phyloP scores from a whole-genome alignment of 2,797 vertebrate genomes.

The Acrocephalus scirpaceus region DNA sequence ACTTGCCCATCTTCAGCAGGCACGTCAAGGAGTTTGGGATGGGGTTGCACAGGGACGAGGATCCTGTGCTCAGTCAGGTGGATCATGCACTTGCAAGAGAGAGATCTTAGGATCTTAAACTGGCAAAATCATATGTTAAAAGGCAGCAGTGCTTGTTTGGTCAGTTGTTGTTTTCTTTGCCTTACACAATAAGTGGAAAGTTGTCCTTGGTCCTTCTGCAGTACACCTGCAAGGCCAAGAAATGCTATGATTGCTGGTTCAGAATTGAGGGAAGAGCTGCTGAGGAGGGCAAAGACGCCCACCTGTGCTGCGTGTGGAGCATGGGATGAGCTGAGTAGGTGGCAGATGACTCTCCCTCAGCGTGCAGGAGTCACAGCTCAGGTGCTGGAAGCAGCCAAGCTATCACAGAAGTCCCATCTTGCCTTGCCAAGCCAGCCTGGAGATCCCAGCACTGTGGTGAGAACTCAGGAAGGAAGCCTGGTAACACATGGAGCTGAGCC shows the following conservation, averaged over 20 bases:
- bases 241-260: not conserved
- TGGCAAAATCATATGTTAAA: not conserved
- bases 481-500: not conserved
- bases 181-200: rapidly evolving
- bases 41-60: not conserved
- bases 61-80: not conserved
- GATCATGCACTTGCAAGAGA: not conserved
- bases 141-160: not conserved
- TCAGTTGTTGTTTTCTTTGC: not conserved
- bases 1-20: not conserved
- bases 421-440: not conserved
- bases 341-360: not conserved
- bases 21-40: not conserved
- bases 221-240: not conserved
- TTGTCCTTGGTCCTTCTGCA: not conserved
- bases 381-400: not conserved
- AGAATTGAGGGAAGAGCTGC: not conserved
- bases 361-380: not conserved
- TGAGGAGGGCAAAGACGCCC: not conserved
- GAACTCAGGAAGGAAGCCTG: not conserved
- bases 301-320: not conserved
- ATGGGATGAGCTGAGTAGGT: not conserved
- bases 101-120: not conserved
- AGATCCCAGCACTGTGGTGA: not conserved
- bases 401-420: rapidly evolving